phyloP scores from a whole-genome alignment of 2,888 invertebrate genomes.

The Rapana venosa region DNA sequence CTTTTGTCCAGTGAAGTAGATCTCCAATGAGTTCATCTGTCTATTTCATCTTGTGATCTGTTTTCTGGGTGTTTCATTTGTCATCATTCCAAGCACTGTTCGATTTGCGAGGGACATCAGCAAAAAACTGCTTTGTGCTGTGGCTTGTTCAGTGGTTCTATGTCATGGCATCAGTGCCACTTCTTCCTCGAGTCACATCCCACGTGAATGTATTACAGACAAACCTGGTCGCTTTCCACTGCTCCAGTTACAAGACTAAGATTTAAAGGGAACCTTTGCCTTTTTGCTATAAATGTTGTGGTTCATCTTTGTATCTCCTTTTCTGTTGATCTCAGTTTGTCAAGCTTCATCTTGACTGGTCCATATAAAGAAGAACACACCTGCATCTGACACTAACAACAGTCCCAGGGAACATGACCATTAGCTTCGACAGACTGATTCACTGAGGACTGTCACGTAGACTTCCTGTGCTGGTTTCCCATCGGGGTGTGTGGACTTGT shows the following conservation, averaged over 20 bases:
- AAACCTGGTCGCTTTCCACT: slow-evolving; percentile 72
- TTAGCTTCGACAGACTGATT: neutral
- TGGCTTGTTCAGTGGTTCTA: neutral
- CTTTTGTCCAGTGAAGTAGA: neutral
- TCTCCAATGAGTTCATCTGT: neutral
- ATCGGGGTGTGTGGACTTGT: neutral
- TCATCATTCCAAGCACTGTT: neutral
- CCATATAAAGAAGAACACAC: neutral
- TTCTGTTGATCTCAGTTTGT: neutral
- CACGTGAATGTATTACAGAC: slow-evolving; percentile 65
- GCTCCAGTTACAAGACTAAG: slow-evolving; percentile 50
- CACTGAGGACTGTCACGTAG: neutral
- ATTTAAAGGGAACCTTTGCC: neutral
- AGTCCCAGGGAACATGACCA: neutral
- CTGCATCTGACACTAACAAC: neutral
- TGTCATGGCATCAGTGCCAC: neutral
- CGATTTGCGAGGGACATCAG: neutral
- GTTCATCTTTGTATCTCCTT: neutral
- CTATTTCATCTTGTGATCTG: neutral
- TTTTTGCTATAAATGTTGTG: neutral
- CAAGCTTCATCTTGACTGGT: neutral
- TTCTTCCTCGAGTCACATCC: slow-evolving; percentile 18
- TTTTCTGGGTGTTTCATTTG: neutral
- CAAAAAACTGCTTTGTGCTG: neutral
- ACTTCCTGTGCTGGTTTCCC: neutral